Percentiles rank a stretch among this genome's conserved stretches.
Conservation (phyloP, 2,888 invertebrate genomes). For the Meiosimyza platycephala region DNA sequence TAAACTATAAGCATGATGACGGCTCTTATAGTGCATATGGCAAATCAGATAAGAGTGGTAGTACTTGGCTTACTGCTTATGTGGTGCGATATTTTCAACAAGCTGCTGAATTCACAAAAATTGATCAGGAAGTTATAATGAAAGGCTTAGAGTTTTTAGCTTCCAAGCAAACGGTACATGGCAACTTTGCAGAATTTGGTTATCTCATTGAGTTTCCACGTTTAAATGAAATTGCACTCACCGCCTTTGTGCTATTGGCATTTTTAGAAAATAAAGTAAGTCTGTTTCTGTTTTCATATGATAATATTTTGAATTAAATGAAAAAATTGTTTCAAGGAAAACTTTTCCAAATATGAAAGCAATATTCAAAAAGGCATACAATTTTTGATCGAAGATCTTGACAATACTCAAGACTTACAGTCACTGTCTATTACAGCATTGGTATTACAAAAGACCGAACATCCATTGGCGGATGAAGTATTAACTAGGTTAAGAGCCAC, state of each 20-base stretch:
- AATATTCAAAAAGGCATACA: no score
- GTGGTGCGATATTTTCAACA: constrained; percentile 82
- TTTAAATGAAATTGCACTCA: constrained; percentile 79
- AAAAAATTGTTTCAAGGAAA: no score
- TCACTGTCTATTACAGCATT: constrained; percentile 67
- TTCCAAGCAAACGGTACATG: constrained; percentile 76
- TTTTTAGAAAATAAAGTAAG: constrained; percentile 76
- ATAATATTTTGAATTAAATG: no score
- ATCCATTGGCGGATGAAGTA: constrained; percentile 69
- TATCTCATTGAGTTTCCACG: constrained; percentile 73
- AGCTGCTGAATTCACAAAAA: constrained; percentile 76
- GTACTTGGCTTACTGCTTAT: constrained; percentile 87
- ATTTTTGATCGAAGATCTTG: no score
- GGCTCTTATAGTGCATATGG: constrained; percentile 89
- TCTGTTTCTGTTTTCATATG: constrained; percentile 11
- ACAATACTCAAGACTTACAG: no score
- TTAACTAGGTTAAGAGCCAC: constrained; percentile 69
- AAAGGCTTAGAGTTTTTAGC: constrained; percentile 80
- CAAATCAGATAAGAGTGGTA: constrained; percentile 73
- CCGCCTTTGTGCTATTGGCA: constrained; percentile 81
- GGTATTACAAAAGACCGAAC: constrained; percentile 79
- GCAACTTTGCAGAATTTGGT: constrained; percentile 86
- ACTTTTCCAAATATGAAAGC: no score
- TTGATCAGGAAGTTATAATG: constrained; percentile 76
- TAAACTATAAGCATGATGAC: constrained; percentile 79